Base-by-base conservation (phyloP, 2,113 vertebrate species). In the Coryphaenoides rupestris region DNA sequence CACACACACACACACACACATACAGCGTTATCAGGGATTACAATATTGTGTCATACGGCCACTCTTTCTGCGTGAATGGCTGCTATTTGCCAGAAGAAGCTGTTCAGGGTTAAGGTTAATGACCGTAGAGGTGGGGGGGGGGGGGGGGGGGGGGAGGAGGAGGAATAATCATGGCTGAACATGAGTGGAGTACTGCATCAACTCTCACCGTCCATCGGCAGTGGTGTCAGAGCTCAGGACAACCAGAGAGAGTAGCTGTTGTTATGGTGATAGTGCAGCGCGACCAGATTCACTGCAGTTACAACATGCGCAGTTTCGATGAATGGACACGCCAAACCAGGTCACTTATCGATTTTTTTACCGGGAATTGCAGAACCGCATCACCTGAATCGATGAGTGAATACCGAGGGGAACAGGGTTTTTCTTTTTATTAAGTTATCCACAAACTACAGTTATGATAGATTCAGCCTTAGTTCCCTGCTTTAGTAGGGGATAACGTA, bases 161-260 rank as follows among this genome's bases (percentile, higher is more conserved):
- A 77, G 68, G 74, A 75, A 75, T 75, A 62, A 69, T 40, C 72
- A n/a, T 15, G 19, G 67, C 23, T 61, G 45, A 21, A 67, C 5
- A 33, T 50, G 47, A 62, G 46, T 19, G 19, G 24, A 69, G 40
- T 60, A 66, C 50, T 59, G 46, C 50, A 62, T 53, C 49, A 46
- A 21, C 22, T 56, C 10, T 57, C 33, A 40, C 13, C 33, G 9
- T 40, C 33, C 33, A 40, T 40, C 9, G 33, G 33, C 33, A 40
- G 33, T 40, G 33, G 33, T 12, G 33, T 40, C 13, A 40, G 33
- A 40, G 33, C 33, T 10, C 6, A 12, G 33, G 33, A 40, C 33
- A 40, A 40, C 33, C 33, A 40, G n/a, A n/a, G n/a, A n/a, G n/a
- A n/a, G n/a, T 40, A 10, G 33, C 13, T 26, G 24, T 26, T 21